Evolutionary conservation across 1,140 invertebrate genomes (phyloP), one percentile per base, ranked within the genome.

Genomic region (Meloidogyne exigua): DNA sequence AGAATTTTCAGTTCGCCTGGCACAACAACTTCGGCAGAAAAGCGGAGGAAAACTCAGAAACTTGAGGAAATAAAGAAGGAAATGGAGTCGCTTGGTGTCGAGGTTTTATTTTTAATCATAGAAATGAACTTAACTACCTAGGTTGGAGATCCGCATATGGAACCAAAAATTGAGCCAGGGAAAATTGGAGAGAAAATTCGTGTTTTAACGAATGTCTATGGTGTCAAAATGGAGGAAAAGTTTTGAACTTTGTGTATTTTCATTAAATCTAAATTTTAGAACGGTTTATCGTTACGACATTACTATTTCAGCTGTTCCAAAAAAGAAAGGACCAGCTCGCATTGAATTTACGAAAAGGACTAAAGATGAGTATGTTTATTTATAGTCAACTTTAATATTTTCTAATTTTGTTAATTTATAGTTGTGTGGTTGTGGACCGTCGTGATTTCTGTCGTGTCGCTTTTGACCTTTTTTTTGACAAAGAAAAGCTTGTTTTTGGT

Each of bases 221-320:
- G 74, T 2, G 36, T 75, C 23, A 25, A 23, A 23, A 68, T 75
- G 65, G n/a, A 73, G 10, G 57, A 21, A 75, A 75, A 73, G 65
- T 75, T n/a, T 25, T 18, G 5, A 23, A 67, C 1, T 67, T 18
- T 67, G 7, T 3, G 28, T 32, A 32, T 21, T 39, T 21, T 25
- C 9, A 32, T 18, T 32, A 18, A 39, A n/a, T 57, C n/a, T 57
- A 3, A 57, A 62, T 73, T 73, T 36, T 36, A 73, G 71, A 21
- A 73, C 71, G 2, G 74, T 75, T n/a, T 75, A 75, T n/a, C 74
- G 74, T 62, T 75, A 75, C 25, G 74, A 75, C 64, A 64, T 75
- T 10, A 75, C 74, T 4, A 75, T 75, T 62, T 75, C 74, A 1
- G 74, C 32, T 39, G 62, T 66, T 69, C 69, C 26, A 9, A 26